phyloP scores from a whole-genome alignment of 2,888 invertebrate genomes.

The Cylloceria caligata region DNA sequence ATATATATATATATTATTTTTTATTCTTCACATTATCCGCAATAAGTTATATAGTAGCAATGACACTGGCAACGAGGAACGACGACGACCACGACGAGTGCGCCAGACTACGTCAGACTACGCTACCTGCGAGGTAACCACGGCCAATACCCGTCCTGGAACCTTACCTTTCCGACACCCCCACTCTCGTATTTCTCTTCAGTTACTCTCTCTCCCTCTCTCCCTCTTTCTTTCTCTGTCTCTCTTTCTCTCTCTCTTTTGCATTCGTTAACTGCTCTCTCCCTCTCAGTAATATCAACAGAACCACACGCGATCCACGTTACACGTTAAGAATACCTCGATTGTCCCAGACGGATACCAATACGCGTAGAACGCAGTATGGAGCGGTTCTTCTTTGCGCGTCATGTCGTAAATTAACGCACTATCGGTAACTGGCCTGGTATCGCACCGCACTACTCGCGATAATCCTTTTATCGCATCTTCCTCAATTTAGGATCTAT shows the following conservation, averaged over 20 bases:
- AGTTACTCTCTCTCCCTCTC: conserved; percentile 40
- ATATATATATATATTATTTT: too few relatives aligned
- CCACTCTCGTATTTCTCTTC: neutral
- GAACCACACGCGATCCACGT: neutral
- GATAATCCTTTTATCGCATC: conserved; percentile 25
- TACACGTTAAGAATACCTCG: neutral
- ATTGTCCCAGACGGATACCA: neutral
- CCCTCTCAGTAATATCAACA: neutral
- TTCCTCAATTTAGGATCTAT: neutral
- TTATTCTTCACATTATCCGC: too few relatives aligned
- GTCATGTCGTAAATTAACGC: conserved; percentile 1
- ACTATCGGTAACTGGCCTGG: neutral
- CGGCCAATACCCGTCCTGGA: conserved; percentile 45
- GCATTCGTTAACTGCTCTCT: neutral
- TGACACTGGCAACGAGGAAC: conserved; percentile 5
- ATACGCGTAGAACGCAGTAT: neutral
- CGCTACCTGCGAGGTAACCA: conserved; percentile 55
- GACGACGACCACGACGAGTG: conserved; percentile 25
- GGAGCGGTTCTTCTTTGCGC: neutral
- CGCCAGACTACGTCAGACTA: conserved; percentile 31
- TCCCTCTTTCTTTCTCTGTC: neutral
- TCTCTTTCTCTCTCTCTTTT: neutral
- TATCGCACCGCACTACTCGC: conserved; percentile 19
- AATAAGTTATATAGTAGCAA: too few relatives aligned
- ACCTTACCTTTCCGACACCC: conserved; percentile 17